Evolutionary conservation across 2,888 invertebrate species (phyloP), one percentile per base, ranked within the genome.

Genomic region (Celastrina argiolus): DNA sequence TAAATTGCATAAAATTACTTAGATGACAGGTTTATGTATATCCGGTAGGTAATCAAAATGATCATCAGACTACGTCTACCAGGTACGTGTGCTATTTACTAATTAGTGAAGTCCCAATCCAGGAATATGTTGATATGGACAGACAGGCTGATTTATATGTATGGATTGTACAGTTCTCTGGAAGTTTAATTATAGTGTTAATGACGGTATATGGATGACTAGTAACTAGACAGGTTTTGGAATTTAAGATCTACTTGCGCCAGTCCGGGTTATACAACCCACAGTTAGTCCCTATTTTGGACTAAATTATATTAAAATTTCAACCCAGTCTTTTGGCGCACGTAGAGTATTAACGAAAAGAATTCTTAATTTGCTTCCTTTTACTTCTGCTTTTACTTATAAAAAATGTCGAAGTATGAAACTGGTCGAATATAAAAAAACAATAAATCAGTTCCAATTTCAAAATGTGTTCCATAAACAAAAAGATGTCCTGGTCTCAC

Each of bases 401-500:
- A n/a, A n/a, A n/a, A n/a, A n/a, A n/a, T n/a, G n/a, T n/a, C n/a
- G n/a, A n/a, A n/a, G n/a, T n/a, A n/a, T n/a, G n/a, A n/a, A n/a
- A n/a, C n/a, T n/a, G n/a, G n/a, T n/a, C n/a, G 36, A 1, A 12
- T 1, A 12, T 36, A 51, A 26, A 22, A 51, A 51, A 26, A 51
- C 10, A 8, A 14, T n/a, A 51, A 51, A 51, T 51, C 14, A 26
- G 51, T 51, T 51, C 51, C 22, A 51, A 51, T 51, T 51, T 51
- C 5, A 51, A 51, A 51, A 22, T 36, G 51, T 51, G 51, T 51
- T 18, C 51, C 51, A 51, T 51, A 51, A 51, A 51, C 51, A 51
- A 51, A 51, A 51, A 51, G 22, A 51, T 51, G 26, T 10, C 8
- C 18, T 42, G 72, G 82, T 85, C 86, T 75, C 85, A 87, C 87